Evolutionary conservation across 2,113 vertebrate genomes (phyloP).

Genomic region (Halichoerus grypus): DNA sequence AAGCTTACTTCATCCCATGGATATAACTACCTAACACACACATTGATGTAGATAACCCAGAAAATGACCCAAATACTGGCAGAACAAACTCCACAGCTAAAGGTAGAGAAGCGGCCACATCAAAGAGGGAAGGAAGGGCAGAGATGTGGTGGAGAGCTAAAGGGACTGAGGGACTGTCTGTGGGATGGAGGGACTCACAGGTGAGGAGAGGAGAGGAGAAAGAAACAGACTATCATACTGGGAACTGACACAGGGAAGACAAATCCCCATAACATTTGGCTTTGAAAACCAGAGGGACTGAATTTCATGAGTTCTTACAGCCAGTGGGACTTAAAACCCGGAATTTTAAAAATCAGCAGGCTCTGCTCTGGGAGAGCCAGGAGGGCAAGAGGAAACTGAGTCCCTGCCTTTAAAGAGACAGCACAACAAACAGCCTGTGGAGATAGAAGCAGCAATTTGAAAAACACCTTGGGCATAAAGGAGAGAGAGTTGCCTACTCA

Average conservation of each 20-base stretch:
- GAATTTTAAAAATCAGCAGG: neutral
- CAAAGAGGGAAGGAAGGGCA: neutral
- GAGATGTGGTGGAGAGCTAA: neutral
- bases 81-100: neutral
- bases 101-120: neutral
- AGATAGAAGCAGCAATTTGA: neutral
- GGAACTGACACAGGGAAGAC: neutral
- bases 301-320: neutral
- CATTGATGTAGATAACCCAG: neutral
- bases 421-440: neutral
- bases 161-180: neutral
- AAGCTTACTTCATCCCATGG: neutral
- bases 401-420: neutral
- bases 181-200: neutral
- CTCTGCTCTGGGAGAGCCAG: neutral
- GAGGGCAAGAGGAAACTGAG: neutral
- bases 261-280: neutral
- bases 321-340: neutral
- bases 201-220: neutral
- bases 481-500: neutral
- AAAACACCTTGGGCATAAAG: neutral
- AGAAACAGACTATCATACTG: neutral
- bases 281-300: neutral
- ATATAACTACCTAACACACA: neutral
- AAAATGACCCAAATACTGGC: neutral